Conservation (phyloP, 2,113 vertebrate species). For the Rhipidura dahli region DNA sequence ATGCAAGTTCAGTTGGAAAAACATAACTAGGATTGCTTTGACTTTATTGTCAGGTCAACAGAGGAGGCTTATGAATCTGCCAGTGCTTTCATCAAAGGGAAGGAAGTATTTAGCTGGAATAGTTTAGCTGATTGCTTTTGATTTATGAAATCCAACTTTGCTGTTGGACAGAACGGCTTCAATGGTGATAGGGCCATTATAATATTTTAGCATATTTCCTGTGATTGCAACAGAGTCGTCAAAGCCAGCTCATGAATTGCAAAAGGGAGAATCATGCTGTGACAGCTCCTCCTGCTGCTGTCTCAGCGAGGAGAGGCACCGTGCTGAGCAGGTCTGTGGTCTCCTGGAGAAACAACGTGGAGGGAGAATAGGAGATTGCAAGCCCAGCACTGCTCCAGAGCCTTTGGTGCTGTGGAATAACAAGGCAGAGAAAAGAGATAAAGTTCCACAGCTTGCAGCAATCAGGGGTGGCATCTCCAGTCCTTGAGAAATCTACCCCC, state of each 20-base stretch:
- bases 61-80: background rate
- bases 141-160: conserved; percentile 1
- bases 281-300: background rate
- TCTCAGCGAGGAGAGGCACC: fast-evolving
- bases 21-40: background rate
- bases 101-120: background rate
- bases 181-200: background rate
- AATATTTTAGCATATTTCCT: conserved; percentile 3
- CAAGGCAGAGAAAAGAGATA: fast-evolving
- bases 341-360: background rate
- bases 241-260: background rate
- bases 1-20: background rate
- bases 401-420: background rate
- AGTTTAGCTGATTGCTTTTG: background rate
- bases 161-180: background rate
- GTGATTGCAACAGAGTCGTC: background rate
- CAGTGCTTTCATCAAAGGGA: background rate
- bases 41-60: background rate
- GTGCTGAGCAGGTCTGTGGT: fast-evolving
- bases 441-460: background rate
- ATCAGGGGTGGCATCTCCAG: background rate
- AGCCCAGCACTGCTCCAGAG: background rate
- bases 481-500: background rate
- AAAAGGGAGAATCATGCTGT: background rate
- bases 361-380: background rate